Conservation (phyloP, 2,888 invertebrate genomes). For the Drosophila buzzatii region DNA sequence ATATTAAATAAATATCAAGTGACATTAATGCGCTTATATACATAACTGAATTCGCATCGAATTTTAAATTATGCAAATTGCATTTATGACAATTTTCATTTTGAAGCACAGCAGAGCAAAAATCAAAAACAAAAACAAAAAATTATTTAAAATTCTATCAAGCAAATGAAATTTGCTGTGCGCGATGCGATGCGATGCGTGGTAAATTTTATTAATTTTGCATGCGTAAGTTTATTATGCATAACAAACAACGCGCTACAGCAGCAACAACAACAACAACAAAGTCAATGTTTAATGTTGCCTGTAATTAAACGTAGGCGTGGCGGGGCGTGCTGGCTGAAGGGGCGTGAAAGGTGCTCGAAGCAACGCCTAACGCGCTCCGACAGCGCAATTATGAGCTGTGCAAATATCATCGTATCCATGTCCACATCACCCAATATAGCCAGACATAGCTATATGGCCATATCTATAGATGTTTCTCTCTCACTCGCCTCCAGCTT, state of each 20-base stretch:
- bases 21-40: conserved; percentile 11
- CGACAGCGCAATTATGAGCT: conserved; percentile 72
- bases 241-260: conserved; percentile 50
- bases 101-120: background rate
- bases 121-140: background rate
- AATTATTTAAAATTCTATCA: conserved; percentile 67
- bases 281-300: conserved; percentile 71
- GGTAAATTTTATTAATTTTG: conserved; percentile 75
- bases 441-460: conserved; percentile 13
- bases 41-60: conserved; percentile 1
- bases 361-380: conserved; percentile 65
- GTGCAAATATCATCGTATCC: conserved; percentile 54
- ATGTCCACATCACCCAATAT: conserved; percentile 11
- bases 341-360: background rate
- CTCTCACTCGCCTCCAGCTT: conserved; percentile 13
- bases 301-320: conserved; percentile 73
- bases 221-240: conserved; percentile 78
- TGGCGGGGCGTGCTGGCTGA: background rate
- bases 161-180: conserved; percentile 67
- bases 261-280: conserved; percentile 38
- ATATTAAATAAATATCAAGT: conserved; percentile 54
- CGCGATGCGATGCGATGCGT: conserved; percentile 71
- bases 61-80: conserved; percentile 69
- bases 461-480: conserved; percentile 17
- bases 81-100: conserved; percentile 50